phyloP scores from a whole-genome alignment of 1,140 invertebrate species.

The Magallana gigas region DNA sequence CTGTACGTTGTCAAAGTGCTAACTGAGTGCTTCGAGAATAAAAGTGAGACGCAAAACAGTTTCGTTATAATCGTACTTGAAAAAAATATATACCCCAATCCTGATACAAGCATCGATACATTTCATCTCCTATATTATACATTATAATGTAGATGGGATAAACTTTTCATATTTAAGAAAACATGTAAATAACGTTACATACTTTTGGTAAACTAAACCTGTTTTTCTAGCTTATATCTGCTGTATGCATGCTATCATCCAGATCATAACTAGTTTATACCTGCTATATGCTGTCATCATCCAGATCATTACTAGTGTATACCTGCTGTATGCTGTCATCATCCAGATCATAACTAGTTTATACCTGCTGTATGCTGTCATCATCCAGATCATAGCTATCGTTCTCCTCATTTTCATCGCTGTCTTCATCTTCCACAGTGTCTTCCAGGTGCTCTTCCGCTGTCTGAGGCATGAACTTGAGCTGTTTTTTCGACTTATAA shows the following conservation, averaged over 20 bases:
- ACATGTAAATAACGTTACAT: no score
- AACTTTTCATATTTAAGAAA: no score
- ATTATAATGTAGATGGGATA: no score
- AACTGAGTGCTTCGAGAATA: no score
- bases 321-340: constrained; percentile 30
- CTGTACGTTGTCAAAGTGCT: no score
- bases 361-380: constrained; percentile 22
- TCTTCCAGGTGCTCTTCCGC: constrained; percentile 92
- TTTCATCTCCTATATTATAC: no score
- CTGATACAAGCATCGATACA: no score
- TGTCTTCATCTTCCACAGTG: constrained; percentile 64
- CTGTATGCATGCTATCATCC: constrained; percentile 45
- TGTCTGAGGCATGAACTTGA: constrained; percentile 95
- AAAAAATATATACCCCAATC: no score
- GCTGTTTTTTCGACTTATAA: constrained; percentile 96
- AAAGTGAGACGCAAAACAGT: no score
- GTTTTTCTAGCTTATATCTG: background rate
- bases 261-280: constrained; percentile 8
- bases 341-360: constrained; percentile 63
- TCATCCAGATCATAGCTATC: constrained; percentile 63
- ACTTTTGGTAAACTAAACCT: no score
- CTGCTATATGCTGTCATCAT: constrained; percentile 37
- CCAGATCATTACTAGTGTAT: constrained; percentile 60
- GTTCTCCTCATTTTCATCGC: constrained; percentile 61
- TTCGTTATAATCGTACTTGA: no score